Conservation (phyloP, 2,797 vertebrate genomes). For the Acipenser oxyrinchus region DNA sequence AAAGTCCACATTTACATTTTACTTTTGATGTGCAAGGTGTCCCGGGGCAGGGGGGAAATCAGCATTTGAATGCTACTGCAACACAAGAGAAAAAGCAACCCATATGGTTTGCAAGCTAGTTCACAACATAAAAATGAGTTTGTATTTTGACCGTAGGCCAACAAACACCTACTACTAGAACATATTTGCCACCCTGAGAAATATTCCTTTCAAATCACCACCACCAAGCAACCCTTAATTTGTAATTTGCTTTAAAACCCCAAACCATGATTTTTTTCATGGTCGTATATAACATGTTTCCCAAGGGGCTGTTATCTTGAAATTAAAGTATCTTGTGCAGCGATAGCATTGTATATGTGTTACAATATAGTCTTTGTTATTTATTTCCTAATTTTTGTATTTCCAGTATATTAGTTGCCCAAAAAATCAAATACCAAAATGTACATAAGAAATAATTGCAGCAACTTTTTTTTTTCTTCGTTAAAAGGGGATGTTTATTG, state of each 20-base stretch:
- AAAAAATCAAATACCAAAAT: conserved; percentile 43
- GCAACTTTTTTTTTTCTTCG: conserved; percentile 32
- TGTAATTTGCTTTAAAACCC: conserved; percentile 52
- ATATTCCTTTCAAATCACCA: conserved; percentile 42
- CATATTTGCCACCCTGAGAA: conserved; percentile 70
- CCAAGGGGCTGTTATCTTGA: conserved; percentile 47
- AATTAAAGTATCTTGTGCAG: conserved; percentile 72
- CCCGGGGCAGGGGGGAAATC: conserved; percentile 28
- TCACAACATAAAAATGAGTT: conserved; percentile 36
- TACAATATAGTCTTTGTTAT: conserved; percentile 39
- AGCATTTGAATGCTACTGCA: conserved; percentile 40
- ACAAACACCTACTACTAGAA: conserved; percentile 48
- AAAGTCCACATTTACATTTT: not conserved
- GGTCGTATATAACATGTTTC: conserved; percentile 62
- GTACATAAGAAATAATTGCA: conserved; percentile 76
- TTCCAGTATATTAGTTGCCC: conserved; percentile 71
- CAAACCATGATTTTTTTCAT: conserved; percentile 47
- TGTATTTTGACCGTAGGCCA: conserved; percentile 37
- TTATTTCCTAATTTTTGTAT: conserved; percentile 32
- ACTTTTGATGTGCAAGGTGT: conserved; percentile 19
- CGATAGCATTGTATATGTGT: conserved; percentile 59
- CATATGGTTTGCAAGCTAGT: conserved; percentile 35
- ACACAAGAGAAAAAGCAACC: conserved; percentile 18
- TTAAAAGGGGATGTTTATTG: conserved; percentile 75
- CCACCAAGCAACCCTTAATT: conserved; percentile 20